These are phyloP conservation scores for Myrmecophaga tridactyla DNA, from an alignment of 2,113 vertebrate genomes.

Conservation along the genomic window DNA sequence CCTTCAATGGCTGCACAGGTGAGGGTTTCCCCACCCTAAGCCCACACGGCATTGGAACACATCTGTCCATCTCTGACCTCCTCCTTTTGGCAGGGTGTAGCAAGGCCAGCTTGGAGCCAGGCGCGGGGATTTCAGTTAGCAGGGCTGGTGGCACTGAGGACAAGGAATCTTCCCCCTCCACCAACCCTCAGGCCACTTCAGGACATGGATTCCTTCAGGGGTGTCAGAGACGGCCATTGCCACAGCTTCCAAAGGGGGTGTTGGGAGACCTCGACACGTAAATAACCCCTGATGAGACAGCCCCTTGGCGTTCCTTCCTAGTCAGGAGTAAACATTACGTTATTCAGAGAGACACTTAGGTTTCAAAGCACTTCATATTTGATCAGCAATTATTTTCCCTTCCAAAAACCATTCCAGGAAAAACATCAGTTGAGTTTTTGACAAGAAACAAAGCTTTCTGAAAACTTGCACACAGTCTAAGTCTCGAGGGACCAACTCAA, in stretches of 20 bases:
- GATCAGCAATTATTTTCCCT: conserved; percentile 64
- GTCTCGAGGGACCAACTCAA: not conserved
- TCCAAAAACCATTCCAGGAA: conserved; percentile 73
- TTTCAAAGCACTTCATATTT: conserved; percentile 73
- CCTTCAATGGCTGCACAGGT: not conserved
- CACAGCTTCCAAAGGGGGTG: not conserved
- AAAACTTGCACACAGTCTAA: not conserved
- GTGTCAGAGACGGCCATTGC: not conserved
- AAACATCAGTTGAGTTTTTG: conserved; percentile 63
- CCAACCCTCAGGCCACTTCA: conserved; percentile 43
- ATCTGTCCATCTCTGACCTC: not conserved
- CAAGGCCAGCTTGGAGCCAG: not conserved
- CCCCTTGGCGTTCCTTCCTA: not conserved
- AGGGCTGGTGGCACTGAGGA: not conserved
- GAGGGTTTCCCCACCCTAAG: not conserved
- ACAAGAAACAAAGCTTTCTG: conserved; percentile 64
- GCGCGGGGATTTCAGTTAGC: not conserved
- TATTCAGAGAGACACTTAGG: conserved; percentile 70
- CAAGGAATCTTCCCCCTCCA: not conserved
- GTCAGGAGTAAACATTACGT: conserved; percentile 56
- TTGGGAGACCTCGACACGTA: conserved; percentile 5
- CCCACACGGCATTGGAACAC: not conserved
- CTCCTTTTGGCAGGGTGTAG: too few relatives aligned
- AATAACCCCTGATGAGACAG: conserved; percentile 7
- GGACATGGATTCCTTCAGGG: not conserved